A percentile compares a stretch with the other conserved stretches of the same genome.
phyloP scores from a whole-genome alignment of 2,113 vertebrate species.

The Cryptotis parvus region DNA sequence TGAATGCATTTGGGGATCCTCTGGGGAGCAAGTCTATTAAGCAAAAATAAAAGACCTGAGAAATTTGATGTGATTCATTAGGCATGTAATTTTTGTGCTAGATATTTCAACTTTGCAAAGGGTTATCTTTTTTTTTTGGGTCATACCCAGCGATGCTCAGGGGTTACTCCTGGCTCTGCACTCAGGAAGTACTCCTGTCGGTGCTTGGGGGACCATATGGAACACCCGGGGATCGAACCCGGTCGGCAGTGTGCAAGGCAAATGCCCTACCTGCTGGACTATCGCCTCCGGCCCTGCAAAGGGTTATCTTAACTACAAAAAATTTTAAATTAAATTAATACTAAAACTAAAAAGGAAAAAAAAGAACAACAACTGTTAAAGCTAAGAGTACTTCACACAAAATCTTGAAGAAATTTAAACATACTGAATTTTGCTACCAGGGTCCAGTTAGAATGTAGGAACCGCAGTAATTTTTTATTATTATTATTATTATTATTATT shows the following conservation, averaged over 20 bases:
- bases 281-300: no score
- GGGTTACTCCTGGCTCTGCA: no score
- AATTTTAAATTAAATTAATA: conserved; percentile 69
- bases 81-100: conserved; percentile 51
- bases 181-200: no score
- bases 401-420: neutral
- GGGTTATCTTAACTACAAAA: conserved; percentile 65
- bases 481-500: no score
- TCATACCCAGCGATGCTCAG: no score
- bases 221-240: no score
- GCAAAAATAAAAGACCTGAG: conserved; percentile 36
- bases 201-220: no score
- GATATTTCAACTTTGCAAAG: conserved; percentile 27
- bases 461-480: conserved; percentile 20
- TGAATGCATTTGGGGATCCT: conserved; percentile 39
- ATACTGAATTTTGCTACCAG: conserved; percentile 22
- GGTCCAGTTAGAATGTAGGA: conserved; percentile 1
- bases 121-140: no score
- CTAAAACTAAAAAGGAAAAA: neutral
- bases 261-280: no score
- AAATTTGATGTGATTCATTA: neutral
- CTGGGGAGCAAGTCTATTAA: conserved; percentile 58
- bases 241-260: no score
- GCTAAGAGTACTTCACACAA: conserved; percentile 45
- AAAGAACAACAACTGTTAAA: neutral